Evolutionary conservation across 2,113 vertebrate genomes (phyloP).

Genomic region (Amblyornis subalaris): DNA sequence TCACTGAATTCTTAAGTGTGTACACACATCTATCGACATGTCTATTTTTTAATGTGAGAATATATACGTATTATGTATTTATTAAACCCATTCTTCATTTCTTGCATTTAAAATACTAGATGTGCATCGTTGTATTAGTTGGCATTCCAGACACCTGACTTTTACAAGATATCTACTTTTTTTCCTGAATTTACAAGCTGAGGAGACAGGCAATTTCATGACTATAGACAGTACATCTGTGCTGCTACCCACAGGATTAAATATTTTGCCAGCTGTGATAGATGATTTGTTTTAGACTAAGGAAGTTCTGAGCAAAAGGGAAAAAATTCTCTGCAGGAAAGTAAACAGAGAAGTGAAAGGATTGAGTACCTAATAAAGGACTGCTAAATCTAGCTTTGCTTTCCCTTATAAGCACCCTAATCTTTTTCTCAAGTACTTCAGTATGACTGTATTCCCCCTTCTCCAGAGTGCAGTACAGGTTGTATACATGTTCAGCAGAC

Average conservation of each 20-base stretch:
- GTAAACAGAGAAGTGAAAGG: neutral
- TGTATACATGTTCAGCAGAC: neutral
- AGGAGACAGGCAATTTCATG: neutral
- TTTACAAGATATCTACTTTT: neutral
- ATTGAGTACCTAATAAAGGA: neutral
- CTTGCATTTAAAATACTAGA: neutral
- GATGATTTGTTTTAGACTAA: neutral
- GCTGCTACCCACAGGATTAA: neutral
- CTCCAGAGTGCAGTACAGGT: neutral
- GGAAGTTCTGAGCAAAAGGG: neutral
- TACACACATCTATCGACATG: fast-evolving
- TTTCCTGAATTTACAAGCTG: neutral
- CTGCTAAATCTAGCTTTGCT: neutral
- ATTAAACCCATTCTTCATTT: neutral
- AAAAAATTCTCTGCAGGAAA: neutral
- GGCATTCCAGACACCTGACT: neutral
- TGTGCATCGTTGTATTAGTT: neutral
- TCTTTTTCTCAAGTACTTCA: neutral
- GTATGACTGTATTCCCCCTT: neutral
- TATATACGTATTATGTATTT: neutral
- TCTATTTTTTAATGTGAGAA: neutral
- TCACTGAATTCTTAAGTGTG: neutral
- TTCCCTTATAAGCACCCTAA: neutral
- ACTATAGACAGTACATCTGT: neutral
- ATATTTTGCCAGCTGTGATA: neutral